phyloP scores from a whole-genome alignment of 64 coral and sea anemone genomes.

The Cladopsammia gracilis region DNA sequence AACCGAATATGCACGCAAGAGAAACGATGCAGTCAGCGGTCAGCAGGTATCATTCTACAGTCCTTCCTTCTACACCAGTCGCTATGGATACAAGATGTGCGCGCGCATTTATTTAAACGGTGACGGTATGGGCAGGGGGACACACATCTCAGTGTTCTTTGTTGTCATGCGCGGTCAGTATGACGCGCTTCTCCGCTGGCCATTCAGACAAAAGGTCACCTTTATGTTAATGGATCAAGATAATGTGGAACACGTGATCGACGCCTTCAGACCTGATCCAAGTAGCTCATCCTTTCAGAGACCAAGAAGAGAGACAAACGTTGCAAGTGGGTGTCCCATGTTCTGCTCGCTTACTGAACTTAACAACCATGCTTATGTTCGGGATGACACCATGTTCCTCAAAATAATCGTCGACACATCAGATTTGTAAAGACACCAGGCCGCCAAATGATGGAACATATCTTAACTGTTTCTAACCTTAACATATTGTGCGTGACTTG shows the following conservation, averaged over 20 bases:
- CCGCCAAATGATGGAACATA: no score
- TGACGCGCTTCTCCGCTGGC: slow-evolving; percentile 44
- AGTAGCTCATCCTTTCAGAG: slow-evolving; percentile 54
- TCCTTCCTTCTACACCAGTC: slow-evolving; percentile 49
- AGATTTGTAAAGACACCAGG: background rate
- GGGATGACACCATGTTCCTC: slow-evolving; percentile 49
- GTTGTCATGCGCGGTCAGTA: slow-evolving; percentile 63
- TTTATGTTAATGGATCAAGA: slow-evolving; percentile 68
- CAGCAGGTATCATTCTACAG: slow-evolving; percentile 54
- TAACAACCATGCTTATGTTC: slow-evolving; percentile 47
- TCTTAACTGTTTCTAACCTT: no score
- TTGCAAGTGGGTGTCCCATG: slow-evolving; percentile 51
- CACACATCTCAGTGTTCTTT: slow-evolving; percentile 52
- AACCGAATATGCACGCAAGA: slow-evolving; percentile 23
- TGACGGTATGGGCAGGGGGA: slow-evolving; percentile 38
- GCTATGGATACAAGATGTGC: slow-evolving; percentile 68
- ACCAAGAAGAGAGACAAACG: slow-evolving; percentile 39
- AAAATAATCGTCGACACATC: slow-evolving; percentile 41
- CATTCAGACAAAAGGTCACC: slow-evolving; percentile 67
- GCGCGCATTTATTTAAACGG: slow-evolving; percentile 62
- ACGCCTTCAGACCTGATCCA: slow-evolving; percentile 56
- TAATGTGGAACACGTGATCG: slow-evolving; percentile 64
- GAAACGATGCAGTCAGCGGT: slow-evolving; percentile 41
- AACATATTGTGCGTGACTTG: no score
- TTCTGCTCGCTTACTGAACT: slow-evolving; percentile 53